These are phyloP conservation scores for Drosophila kikkawai DNA, from an alignment of 1,140 invertebrate species.

Conservation along the genomic window DNA sequence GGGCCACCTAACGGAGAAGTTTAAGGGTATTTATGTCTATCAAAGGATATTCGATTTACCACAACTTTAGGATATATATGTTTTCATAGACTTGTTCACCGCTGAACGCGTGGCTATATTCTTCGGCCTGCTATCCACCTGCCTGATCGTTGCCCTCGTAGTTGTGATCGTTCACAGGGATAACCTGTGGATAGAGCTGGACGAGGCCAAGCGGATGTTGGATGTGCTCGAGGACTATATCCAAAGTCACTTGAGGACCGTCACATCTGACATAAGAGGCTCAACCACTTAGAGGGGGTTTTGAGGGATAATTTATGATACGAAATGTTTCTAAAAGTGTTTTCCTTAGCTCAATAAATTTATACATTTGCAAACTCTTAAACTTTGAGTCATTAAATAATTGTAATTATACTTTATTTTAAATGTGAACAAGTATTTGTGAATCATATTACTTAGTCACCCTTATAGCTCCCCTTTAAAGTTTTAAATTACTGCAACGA, in stretches of 20 bases:
- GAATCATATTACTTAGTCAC: background rate
- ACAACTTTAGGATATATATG: background rate
- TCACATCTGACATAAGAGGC: background rate
- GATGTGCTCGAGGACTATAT: conserved; percentile 76
- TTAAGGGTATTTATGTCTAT: conserved; percentile 55
- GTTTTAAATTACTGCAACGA: conserved; percentile 5
- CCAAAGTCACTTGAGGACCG: conserved; percentile 31
- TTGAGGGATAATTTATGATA: background rate
- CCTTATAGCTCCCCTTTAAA: background rate
- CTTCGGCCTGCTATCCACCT: conserved; percentile 67
- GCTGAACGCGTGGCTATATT: conserved; percentile 68
- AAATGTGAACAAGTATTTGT: background rate
- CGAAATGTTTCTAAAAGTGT: background rate
- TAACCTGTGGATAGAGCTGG: conserved; percentile 53
- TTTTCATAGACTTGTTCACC: conserved; percentile 52
- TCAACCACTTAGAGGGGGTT: background rate
- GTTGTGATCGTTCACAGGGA: conserved; percentile 67
- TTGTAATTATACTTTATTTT: too few relatives aligned
- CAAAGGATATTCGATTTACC: background rate
- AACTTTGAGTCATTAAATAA: background rate
- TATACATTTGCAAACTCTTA: too few relatives aligned
- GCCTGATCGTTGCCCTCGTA: conserved; percentile 58
- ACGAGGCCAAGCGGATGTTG: conserved; percentile 63
- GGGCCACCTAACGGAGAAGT: conserved; percentile 32
- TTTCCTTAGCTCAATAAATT: conserved; percentile 5